Evolutionary conservation across 2,888 invertebrate genomes (phyloP), one percentile per base, ranked within the genome.

Genomic region (Sphinx pinastri): DNA sequence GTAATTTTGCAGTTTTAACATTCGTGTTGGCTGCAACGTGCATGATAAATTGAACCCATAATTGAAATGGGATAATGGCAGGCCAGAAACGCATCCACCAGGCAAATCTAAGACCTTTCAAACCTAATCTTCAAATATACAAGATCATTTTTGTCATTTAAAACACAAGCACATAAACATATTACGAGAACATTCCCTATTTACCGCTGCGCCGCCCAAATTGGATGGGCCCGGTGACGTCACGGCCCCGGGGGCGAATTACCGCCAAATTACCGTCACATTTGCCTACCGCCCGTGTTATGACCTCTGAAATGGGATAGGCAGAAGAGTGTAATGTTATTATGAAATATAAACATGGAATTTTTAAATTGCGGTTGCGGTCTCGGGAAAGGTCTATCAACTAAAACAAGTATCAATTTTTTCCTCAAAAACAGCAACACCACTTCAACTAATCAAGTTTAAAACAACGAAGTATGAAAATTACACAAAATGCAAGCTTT

Each of bases 211-310:
- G 60, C 5, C 60, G 60, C 60, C 45, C 60, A 63, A 63, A 63
- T 63, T 63, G 60, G 60, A 47, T 47, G 60, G 60, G 47, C 60
- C 60, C 12, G 58, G 58, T 58, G 58, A 58, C 58, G 58, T 59
- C 58, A 59, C 31, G 13, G 14, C 58, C 60, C 16, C 60, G 47
- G 47, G 16, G n/a, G 47, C 58, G 47, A 63, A 63, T 63, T 63
- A 63, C 60, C 60, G 45, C 45, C 60, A 13, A 47, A 63, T 63
- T 47, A 63, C 60, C 16, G 8, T 11, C 16, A 11, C 47, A 63
- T 16, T 63, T 49, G 60, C 47, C 60, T 63, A 45, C 54, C 47
- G 25, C 25, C 25, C 31, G 47, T 13, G 60, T 19, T 63, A 19
- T 63, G 60, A 63, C 47, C 47, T 47, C 47, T 47, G 47, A 6